Conservation (phyloP, 2,888 invertebrate genomes). For the Punctoribates punctum region DNA sequence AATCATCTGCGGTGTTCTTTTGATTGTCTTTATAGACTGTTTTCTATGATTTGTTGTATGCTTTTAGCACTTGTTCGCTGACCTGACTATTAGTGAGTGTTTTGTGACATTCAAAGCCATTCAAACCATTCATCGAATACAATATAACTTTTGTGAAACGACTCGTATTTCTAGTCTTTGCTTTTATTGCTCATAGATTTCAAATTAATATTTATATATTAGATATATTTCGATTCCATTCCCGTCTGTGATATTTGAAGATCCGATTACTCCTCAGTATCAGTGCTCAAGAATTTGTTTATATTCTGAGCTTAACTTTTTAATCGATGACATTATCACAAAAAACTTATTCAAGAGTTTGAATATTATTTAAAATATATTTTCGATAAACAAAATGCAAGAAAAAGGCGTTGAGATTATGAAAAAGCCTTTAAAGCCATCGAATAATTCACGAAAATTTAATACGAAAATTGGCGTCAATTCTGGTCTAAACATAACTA, state of each 20-base stretch:
- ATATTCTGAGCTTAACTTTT: neutral
- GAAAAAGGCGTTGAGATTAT: constrained; percentile 24
- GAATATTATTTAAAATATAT: neutral
- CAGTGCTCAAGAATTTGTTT: constrained; percentile 8
- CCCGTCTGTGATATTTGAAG: constrained; percentile 36
- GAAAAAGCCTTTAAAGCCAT: constrained; percentile 32
- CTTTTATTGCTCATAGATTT: constrained; percentile 15
- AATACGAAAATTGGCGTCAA: constrained; percentile 13
- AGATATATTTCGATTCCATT: constrained; percentile 13
- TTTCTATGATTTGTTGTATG: neutral
- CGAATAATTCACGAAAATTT: constrained; percentile 10
- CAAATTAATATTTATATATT: neutral
- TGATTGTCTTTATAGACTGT: constrained; percentile 26
- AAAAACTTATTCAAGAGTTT: neutral
- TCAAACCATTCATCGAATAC: neutral
- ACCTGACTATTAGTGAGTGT: constrained; percentile 7
- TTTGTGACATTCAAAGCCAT: neutral
- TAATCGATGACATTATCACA: constrained; percentile 17
- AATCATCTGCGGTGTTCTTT: constrained; percentile 1
- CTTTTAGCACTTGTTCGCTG: constrained; percentile 36
- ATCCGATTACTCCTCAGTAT: constrained; percentile 26
- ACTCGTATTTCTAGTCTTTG: constrained; percentile 27
- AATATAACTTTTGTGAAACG: neutral
- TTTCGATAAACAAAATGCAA: constrained; percentile 13
- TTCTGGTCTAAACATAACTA: constrained; percentile 11